Conservation (phyloP, 1,140 invertebrate genomes). For the Teleogryllus occipitalis region DNA sequence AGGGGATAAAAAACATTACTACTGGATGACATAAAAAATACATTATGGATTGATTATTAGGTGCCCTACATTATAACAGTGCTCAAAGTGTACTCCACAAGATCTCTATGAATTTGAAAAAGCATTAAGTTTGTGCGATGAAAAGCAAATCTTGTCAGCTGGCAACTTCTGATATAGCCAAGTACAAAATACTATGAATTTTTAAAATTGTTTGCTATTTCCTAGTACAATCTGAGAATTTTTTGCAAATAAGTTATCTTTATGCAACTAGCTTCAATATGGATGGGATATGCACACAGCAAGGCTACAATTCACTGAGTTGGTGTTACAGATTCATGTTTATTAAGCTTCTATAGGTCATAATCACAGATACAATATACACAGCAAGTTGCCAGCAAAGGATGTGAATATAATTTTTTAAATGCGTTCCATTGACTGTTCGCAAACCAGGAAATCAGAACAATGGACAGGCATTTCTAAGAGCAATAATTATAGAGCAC, state of each 20-base stretch:
- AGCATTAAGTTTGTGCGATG: conserved; percentile 18
- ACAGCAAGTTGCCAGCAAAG: not conserved
- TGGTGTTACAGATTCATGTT: not conserved
- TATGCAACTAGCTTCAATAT: not conserved
- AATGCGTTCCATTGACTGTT: not conserved
- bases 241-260: not conserved
- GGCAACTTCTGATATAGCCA: not conserved
- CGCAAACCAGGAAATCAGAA: not conserved
- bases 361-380: not conserved
- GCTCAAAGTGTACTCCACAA: not conserved
- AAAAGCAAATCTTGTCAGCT: conserved; percentile 9
- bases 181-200: not conserved
- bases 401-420: not conserved
- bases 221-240: not conserved
- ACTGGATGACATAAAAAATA: not conserved
- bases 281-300: not conserved
- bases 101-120: not conserved
- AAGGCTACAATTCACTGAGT: not conserved
- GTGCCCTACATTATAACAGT: conserved; percentile 1
- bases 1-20: not conserved
- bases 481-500: not conserved
- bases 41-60: not conserved
- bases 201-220: not conserved
- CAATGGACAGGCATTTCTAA: not conserved
- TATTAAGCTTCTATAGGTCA: not conserved